These are phyloP conservation scores for Protonemura montana DNA, from an alignment of 2,888 invertebrate species.

Conservation along the genomic window DNA sequence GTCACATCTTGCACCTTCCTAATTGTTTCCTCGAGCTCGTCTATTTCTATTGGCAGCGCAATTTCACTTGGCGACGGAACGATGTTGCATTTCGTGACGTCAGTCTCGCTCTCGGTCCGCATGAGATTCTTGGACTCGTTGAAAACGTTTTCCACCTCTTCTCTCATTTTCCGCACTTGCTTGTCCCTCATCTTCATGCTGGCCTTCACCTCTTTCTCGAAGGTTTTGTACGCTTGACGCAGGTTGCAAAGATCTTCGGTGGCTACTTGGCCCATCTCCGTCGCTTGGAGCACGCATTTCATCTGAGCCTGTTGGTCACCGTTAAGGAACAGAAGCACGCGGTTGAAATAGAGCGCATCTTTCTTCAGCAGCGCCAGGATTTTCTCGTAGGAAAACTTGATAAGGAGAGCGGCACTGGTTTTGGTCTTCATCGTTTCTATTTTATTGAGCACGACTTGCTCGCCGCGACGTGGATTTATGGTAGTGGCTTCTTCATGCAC, in stretches of 20 bases:
- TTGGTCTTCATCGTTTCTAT: constrained; percentile 70
- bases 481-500: constrained; percentile 61
- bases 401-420: constrained; percentile 71
- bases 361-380: constrained; percentile 70
- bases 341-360: constrained; percentile 71
- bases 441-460: constrained; percentile 55
- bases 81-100: constrained; percentile 36
- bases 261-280: constrained; percentile 72
- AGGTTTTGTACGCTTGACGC: constrained; percentile 66
- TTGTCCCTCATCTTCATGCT: constrained; percentile 70
- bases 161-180: constrained; percentile 63
- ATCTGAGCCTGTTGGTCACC: constrained; percentile 68
- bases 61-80: constrained; percentile 54
- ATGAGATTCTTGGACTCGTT: constrained; percentile 60
- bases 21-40: constrained; percentile 58
- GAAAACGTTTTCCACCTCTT: constrained; percentile 58
- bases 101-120: constrained; percentile 55
- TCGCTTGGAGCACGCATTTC: constrained; percentile 69
- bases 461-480: constrained; percentile 46
- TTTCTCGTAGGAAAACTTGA: constrained; percentile 67
- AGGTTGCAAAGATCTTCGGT: constrained; percentile 72
- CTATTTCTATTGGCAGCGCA: constrained; percentile 56
- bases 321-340: constrained; percentile 66
- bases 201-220: constrained; percentile 67
- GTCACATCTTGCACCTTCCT: constrained; percentile 58